Evolutionary conservation across 30 jellyfish, hydroid and myxozoan species (phyloP), one percentile per base, ranked within the genome.

Genomic region (Cassiopea andromeda): DNA sequence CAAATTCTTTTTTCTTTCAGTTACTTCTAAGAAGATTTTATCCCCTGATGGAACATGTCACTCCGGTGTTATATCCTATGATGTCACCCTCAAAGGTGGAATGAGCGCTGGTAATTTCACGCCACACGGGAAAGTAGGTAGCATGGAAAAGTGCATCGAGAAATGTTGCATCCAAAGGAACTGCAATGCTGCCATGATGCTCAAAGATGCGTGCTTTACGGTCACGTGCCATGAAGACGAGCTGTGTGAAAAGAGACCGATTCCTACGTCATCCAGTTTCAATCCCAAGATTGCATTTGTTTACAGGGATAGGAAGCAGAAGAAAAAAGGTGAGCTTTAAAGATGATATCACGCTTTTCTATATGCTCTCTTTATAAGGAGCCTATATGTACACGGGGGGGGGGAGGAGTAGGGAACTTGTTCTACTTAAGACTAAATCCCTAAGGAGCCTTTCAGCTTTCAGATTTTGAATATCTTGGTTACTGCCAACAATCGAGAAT

Each of bases 151-250:
- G 1, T 95, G 99, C 89, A 95, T 95, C 48, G 88, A 66, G 61
- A 90, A 88, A 80, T 95, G 99, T 77, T 95, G 99, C 85, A 70
- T 46, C 74, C 91, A 60, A 44, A 71, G 59, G n/a, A 89, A 84
- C 1, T 95, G 99, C 93, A 91, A 89, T 85, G 98, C 93, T 15
- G 99, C 99, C 48, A 95, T 95, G 99, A 91, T 95, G 99, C 97
- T 95, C 45, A 95, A 91, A 68, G 96, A 95, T 87, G 96, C 96
- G 76, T 95, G 99, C 80, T 95, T 91, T 78, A 95, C 99, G 61
- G 98, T 95, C 54, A 92, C 88, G 46, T 95, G 99, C 80, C 87
- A 70, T 47, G 79, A 85, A n/a, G 99, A 95, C 67, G 98, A 87
- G 86, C 89, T 91, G 1, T 95, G 99, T 83, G 99, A 95, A 87